Evolutionary conservation across 1,140 invertebrate genomes (phyloP).

Genomic region (Rhagoletis zephyria): DNA sequence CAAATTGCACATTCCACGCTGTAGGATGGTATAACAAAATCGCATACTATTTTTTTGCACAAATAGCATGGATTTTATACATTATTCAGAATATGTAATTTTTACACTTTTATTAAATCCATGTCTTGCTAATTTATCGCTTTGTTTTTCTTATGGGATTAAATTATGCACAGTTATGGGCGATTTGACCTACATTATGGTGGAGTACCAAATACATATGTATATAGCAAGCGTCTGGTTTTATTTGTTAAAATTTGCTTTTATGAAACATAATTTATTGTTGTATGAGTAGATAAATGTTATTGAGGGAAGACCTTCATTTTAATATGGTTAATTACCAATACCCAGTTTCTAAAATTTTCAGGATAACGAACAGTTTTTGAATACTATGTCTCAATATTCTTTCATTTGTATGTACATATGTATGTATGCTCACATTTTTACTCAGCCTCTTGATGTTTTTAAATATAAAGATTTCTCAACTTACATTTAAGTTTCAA

Average conservation of each 20-base stretch:
- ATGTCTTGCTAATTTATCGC: conserved; percentile 18
- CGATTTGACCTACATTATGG: conserved; percentile 26
- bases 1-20: conserved; percentile 15
- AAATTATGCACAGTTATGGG: conserved; percentile 36
- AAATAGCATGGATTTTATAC: neutral
- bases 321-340: too few relatives aligned
- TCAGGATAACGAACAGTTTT: too few relatives aligned
- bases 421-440: neutral
- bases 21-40: neutral
- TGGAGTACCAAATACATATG: neutral
- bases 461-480: conserved; percentile 41
- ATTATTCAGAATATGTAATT: neutral
- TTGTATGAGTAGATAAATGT: too few relatives aligned
- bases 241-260: neutral
- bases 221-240: neutral
- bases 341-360: too few relatives aligned
- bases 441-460: neutral
- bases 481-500: neutral
- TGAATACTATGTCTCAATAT: neutral
- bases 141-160: neutral
- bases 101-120: neutral
- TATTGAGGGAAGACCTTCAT: too few relatives aligned
- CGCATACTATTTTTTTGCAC: neutral
- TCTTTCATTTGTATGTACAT: neutral
- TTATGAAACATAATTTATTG: neutral